Conservation (phyloP, 2,888 invertebrate species). For the Melolontha melolontha region DNA sequence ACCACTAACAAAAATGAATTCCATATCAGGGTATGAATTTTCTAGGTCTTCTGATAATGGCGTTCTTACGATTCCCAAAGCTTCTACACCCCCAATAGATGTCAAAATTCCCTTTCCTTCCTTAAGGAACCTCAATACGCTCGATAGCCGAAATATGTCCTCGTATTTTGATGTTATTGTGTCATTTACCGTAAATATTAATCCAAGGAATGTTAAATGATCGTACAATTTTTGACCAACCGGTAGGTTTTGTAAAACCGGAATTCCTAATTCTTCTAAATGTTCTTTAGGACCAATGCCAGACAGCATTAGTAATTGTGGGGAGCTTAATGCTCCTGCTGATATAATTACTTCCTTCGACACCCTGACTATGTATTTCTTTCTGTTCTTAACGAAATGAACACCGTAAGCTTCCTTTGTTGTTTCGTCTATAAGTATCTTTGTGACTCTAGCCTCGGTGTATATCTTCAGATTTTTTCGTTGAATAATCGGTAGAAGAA, state of each 20-base stretch:
- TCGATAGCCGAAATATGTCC: too few relatives aligned
- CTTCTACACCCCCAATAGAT: too few relatives aligned
- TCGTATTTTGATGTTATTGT: conserved; percentile 54
- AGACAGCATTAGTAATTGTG: conserved; percentile 79
- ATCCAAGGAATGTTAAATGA: conserved; percentile 73
- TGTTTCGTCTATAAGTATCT: conserved; percentile 68
- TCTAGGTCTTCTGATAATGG: too few relatives aligned
- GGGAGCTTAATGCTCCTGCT: conserved; percentile 81
- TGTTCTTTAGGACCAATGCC: conserved; percentile 75
- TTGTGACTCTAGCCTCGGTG: conserved; percentile 69
- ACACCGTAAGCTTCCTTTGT: conserved; percentile 67
- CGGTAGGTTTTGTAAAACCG: conserved; percentile 71
- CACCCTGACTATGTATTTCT: conserved; percentile 58
- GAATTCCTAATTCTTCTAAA: conserved; percentile 70
- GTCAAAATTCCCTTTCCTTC: too few relatives aligned
- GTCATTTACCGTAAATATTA: conserved; percentile 69
- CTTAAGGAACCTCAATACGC: too few relatives aligned
- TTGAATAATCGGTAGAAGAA: conserved; percentile 67
- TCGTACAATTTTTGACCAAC: conserved; percentile 79
- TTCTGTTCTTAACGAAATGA: conserved; percentile 57
- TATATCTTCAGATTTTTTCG: conserved; percentile 72
- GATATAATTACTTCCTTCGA: conserved; percentile 70
- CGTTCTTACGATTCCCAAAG: too few relatives aligned
- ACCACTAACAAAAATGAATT: too few relatives aligned
- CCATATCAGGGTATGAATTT: too few relatives aligned